Evolutionary conservation across 2,113 vertebrate species (phyloP), one percentile per base, ranked within the genome.

Genomic region (Esox niger): DNA sequence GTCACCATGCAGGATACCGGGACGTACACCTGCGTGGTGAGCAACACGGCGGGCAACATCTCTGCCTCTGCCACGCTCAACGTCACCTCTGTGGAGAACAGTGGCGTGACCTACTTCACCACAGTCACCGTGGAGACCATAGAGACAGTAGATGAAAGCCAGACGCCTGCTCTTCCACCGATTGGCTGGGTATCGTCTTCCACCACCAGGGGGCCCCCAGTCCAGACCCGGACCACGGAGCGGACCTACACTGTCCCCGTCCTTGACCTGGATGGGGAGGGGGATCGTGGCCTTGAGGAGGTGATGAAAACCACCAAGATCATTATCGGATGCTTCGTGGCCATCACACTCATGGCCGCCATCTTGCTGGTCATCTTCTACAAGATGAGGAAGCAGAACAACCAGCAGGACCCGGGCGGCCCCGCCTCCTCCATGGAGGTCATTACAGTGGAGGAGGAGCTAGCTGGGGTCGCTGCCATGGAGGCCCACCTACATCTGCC

Each of bases 381-480:
- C 92, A 99, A 99, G 91, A 98, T 99, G 96, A 93, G 97, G 83
- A 99, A 99, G 80, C 97, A 99, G 87, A 96, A 99, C 82, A 96
- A 98, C 88, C 93, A 95, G 80, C 95, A 97, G 84, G 97, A 93
- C 75, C 96, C 96, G 26, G 95, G 97, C 0, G 96, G 96, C 70
- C 96, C 96, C 0, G 93, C 94, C 0, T 94, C 96, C 83, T 95
- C 96, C 88, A 95, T 98, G 87, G 97, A 99, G 82, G 97, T 98
- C 81, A 98, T 99, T 79, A 99, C 95, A 1, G 96, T 98, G 66
- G 95, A 98, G 82, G 97, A 99, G 84, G 97, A 98, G 88, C 93
- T 98, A 52, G 92, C 95, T 43, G 95, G 95, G 75, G 95, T 96
- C 64, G 88, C 96, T 0, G 94, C 95, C 57, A 89, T 98, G 90